Conservation (phyloP, 2,888 invertebrate genomes). For the Spisula solida region DNA sequence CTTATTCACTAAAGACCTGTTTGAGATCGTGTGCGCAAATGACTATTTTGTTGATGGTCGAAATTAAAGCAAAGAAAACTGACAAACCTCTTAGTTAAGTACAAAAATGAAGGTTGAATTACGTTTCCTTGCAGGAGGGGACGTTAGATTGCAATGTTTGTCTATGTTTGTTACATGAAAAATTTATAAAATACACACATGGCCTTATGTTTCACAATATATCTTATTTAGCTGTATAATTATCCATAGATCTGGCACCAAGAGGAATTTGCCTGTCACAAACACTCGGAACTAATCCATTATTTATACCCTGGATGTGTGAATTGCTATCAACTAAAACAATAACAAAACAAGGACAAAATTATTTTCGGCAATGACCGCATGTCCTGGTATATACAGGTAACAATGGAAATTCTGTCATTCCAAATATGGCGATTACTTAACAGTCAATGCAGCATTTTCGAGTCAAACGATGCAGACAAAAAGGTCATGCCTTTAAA, state of each 20-base stretch:
- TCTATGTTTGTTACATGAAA: not conserved
- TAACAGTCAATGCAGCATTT: too few relatives aligned
- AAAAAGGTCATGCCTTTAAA: not conserved
- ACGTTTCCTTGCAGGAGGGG: not conserved
- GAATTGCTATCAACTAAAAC: slow-evolving; percentile 19
- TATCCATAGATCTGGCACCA: not conserved
- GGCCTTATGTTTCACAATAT: not conserved
- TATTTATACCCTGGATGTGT: slow-evolving; percentile 3
- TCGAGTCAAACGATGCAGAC: not conserved
- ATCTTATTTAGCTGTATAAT: slow-evolving; percentile 1
- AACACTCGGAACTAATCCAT: not conserved
- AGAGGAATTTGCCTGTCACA: slow-evolving; percentile 12
- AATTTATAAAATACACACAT: slow-evolving; percentile 15
- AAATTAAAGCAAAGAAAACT: not conserved
- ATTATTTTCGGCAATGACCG: not conserved
- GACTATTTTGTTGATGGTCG: too few relatives aligned
- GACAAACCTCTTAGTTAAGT: not conserved
- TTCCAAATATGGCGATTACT: too few relatives aligned
- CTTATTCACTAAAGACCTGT: too few relatives aligned
- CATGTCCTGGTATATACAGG: not conserved
- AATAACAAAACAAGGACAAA: not conserved
- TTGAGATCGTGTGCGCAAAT: too few relatives aligned
- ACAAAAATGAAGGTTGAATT: not conserved
- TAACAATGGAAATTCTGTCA: too few relatives aligned
- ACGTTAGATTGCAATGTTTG: slow-evolving; percentile 1